phyloP scores from a whole-genome alignment of 2,113 vertebrate species.

The Chionomys nivalis region DNA sequence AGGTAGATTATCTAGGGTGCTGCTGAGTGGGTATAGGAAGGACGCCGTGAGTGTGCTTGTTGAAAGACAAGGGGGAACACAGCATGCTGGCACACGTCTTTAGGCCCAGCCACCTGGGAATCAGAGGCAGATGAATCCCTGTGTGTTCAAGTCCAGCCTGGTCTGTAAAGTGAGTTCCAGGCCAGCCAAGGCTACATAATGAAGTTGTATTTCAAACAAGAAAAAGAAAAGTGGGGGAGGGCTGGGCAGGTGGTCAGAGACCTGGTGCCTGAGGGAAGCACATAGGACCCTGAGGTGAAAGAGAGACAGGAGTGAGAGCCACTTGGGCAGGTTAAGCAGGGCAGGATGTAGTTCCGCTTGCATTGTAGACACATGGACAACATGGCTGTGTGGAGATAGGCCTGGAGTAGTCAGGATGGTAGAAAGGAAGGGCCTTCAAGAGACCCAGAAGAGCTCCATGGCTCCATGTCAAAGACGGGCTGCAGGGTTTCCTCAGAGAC shows the following conservation, averaged over 20 bases:
- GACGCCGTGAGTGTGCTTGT: neutral
- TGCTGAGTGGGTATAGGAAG: neutral
- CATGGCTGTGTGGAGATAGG: neutral
- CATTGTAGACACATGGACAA: neutral
- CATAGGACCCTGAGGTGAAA: rapidly evolving
- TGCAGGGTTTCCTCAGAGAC: neutral
- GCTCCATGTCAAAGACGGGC: neutral
- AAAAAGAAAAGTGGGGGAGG: neutral
- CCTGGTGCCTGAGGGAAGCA: neutral
- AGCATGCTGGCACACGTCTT: neutral
- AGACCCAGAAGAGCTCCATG: neutral
- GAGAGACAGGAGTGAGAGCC: neutral
- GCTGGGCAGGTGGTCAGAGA: neutral
- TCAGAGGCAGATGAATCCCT: neutral
- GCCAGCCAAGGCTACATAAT: neutral
- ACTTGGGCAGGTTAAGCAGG: neutral
- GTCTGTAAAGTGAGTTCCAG: neutral
- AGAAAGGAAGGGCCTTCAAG: neutral
- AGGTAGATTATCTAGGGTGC: neutral
- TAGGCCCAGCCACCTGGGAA: neutral
- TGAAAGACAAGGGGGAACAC: neutral
- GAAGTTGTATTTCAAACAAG: neutral
- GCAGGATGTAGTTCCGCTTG: neutral
- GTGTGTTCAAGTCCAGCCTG: neutral
- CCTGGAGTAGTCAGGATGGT: neutral